Base-by-base conservation (phyloP, 1,140 invertebrate genomes). In the Aleiodes sp. region DNA sequence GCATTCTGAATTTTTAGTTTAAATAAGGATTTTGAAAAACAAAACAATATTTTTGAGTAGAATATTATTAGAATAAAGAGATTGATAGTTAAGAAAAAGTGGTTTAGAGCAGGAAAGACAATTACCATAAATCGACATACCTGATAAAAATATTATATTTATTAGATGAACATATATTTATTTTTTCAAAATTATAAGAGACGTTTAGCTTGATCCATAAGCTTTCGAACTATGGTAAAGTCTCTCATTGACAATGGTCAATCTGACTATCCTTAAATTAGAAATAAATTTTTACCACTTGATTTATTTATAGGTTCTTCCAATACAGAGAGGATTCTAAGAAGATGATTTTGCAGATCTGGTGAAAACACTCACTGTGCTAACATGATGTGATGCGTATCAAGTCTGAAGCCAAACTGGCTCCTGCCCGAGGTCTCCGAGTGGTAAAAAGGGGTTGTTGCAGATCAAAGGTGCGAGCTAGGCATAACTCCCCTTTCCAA, bases 381-480 rank as follows among this genome's bases (percentile, higher is more conserved):
- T 82, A 78, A 80, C 78, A 77, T 79, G 84, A 84, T 80, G 79
- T 75, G 80, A 69, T 75, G 75, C 82, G 81, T 79, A 76, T 76
- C 76, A 82, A 78, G 80, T 83, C 81, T 80, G 75, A 75, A 76
- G 77, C 75, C 78, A 81, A 83, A 86, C 84, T 86, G 82, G 76
- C 79, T 75, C 65, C 26, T 39, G 39, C 26, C 41, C 60, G 4
- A 19, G 9, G 31, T 19, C 9, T 28, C 12, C 29, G 24, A 26
- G 41, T 66, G 43, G 68, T 71, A 71, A 72, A 81, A 84, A 81
- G 80, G 82, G 83, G 81, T 83, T 75, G 75, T 74, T 73, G 73
- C 77, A 24, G 21, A 26, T 52, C 46, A 59, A 66, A 59, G 65
- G 52, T 59, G 35, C 31, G 2, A 14, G 8, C 19, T 46, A 66